Evolutionary conservation across 1,140 invertebrate species (phyloP).

Genomic region (Bemisia tabaci): DNA sequence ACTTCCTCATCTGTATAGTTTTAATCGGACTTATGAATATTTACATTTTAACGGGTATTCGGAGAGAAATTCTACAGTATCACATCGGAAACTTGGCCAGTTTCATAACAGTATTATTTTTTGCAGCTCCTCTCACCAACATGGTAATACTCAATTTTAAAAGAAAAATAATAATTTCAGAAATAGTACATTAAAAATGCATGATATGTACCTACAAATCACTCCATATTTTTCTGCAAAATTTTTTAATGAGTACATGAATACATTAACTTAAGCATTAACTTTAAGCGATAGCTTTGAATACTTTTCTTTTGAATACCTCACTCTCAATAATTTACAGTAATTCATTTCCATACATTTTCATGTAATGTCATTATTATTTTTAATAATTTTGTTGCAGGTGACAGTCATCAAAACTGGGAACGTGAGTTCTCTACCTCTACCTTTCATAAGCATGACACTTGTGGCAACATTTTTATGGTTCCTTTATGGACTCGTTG

Average conservation of each 20-base stretch:
- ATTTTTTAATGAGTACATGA: no score
- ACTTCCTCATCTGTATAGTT: background rate
- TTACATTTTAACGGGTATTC: background rate
- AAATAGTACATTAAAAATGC: no score
- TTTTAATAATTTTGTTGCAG: no score
- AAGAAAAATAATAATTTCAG: no score
- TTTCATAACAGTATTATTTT: background rate
- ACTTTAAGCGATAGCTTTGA: no score
- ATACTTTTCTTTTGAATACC: no score
- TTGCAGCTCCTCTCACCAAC: background rate
- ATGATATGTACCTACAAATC: no score
- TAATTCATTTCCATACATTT: no score
- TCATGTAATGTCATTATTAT: no score
- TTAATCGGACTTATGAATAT: background rate
- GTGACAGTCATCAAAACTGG: conserved; percentile 5
- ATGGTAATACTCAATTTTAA: background rate
- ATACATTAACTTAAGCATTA: no score
- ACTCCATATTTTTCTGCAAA: no score
- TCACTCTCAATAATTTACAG: no score
- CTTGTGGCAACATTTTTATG: conserved; percentile 6
- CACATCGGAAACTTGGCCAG: background rate
- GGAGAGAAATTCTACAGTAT: background rate
- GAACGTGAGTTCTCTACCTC: conserved; percentile 3
- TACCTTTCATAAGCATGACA: conserved; percentile 10
- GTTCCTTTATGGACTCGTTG: conserved; percentile 7